Percentiles rank a stretch among this genome's conserved stretches.
phyloP scores from a whole-genome alignment of 1,140 invertebrate species.

The Parapsyche elsis region DNA sequence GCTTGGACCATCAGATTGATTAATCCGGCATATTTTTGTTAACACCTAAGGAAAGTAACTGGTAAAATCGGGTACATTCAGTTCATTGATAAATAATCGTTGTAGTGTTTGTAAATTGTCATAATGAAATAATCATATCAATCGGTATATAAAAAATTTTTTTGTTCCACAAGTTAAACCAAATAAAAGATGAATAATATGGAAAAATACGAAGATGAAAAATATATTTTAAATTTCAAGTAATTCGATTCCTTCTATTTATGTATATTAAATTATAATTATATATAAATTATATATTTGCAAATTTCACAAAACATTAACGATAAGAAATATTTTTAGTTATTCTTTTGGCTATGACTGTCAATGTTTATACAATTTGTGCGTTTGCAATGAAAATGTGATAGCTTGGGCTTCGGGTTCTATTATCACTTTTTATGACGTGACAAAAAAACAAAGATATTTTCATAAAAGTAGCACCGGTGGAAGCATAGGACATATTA shows the following conservation, averaged over 20 bases:
- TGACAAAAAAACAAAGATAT: conserved; percentile 72
- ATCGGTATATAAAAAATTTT: too few species aligned
- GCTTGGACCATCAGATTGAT: too few species aligned
- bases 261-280: too few species aligned
- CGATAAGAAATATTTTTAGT: conserved; percentile 61
- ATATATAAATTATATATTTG: not conserved
- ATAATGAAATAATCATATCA: too few species aligned
- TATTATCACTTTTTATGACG: conserved; percentile 80
- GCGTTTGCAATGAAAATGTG: conserved; percentile 76
- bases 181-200: too few species aligned
- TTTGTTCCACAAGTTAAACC: not conserved
- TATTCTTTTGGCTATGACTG: conserved; percentile 91
- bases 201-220: not conserved
- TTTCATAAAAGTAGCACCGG: conserved; percentile 79
- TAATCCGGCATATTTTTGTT: too few species aligned
- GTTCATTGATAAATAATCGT: too few species aligned
- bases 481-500: conserved; percentile 81
- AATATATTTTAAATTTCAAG: not conserved
- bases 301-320: too few species aligned
- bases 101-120: too few species aligned
- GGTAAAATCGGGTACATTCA: too few species aligned
- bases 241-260: not conserved
- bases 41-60: too few species aligned
- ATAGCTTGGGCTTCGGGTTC: conserved; percentile 85
- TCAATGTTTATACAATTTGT: conserved; percentile 81